These are phyloP conservation scores for Scomberomorus guttatus DNA, from an alignment of 2,797 vertebrate genomes.

Conservation along the genomic window DNA sequence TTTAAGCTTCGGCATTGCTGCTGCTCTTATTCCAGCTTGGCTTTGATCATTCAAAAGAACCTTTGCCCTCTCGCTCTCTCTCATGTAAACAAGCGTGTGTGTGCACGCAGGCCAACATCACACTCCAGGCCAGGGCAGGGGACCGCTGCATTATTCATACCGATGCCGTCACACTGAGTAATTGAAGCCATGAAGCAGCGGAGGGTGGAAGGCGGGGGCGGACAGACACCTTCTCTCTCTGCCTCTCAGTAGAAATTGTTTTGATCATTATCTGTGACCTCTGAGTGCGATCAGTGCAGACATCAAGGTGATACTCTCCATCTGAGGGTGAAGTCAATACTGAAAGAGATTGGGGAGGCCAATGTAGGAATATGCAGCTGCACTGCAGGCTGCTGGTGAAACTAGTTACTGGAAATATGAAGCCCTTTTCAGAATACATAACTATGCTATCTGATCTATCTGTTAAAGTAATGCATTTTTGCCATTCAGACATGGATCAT, in stretches of 20 bases:
- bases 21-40: constrained; percentile 12
- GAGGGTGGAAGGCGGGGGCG: background rate
- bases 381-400: background rate
- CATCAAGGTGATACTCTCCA: constrained; percentile 68
- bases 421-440: background rate
- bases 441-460: background rate
- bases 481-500: background rate
- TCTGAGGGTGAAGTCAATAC: constrained; percentile 36
- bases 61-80: constrained; percentile 44
- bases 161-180: constrained; percentile 53
- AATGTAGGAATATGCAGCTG: constrained; percentile 1
- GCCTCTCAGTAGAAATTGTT: constrained; percentile 52
- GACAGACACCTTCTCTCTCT: constrained; percentile 34
- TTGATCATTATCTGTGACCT: constrained; percentile 76
- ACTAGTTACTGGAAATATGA: constrained; percentile 12
- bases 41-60: constrained; percentile 54
- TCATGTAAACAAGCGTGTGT: constrained; percentile 41
- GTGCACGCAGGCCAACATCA: constrained; percentile 1
- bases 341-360: background rate
- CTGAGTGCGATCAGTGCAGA: constrained; percentile 47
- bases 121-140: constrained; percentile 24
- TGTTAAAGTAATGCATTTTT: background rate
- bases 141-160: constrained; percentile 74
- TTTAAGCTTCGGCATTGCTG: constrained; percentile 20
- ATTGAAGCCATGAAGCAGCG: constrained; percentile 55